phyloP scores from a whole-genome alignment of 1,140 invertebrate genomes.

The Goniozus legneri region DNA sequence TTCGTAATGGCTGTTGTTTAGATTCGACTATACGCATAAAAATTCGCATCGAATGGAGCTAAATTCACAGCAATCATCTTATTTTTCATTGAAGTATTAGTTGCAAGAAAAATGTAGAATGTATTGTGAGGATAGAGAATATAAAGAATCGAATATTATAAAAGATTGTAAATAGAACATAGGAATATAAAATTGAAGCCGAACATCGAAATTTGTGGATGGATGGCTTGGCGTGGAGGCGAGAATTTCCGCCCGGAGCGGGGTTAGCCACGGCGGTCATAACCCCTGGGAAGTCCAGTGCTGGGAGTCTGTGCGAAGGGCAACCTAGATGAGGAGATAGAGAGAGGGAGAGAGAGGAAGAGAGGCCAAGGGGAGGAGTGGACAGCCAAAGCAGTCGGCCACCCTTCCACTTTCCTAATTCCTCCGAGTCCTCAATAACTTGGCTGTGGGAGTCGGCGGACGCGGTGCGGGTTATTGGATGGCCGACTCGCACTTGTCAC shows the following conservation, averaged over 20 bases:
- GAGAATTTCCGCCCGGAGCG: too few relatives aligned
- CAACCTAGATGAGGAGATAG: neutral
- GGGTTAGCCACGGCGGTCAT: conserved; percentile 12
- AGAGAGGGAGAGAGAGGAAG: neutral
- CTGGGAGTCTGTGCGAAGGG: neutral
- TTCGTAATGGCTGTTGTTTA: too few relatives aligned
- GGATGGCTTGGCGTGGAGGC: too few relatives aligned
- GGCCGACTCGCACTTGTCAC: conserved; percentile 45
- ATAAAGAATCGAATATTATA: too few relatives aligned
- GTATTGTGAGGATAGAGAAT: too few relatives aligned
- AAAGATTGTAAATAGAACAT: too few relatives aligned
- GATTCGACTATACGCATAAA: too few relatives aligned
- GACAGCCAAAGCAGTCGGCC: too few relatives aligned
- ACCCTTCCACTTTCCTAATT: conserved; percentile 29
- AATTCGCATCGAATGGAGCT: too few relatives aligned
- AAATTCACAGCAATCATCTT: too few relatives aligned
- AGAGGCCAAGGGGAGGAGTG: conserved; percentile 6
- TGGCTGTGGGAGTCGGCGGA: conserved; percentile 16
- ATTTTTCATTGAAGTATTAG: neutral
- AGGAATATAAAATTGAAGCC: too few relatives aligned
- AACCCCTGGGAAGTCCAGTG: conserved; percentile 8
- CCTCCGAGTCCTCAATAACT: conserved; percentile 35
- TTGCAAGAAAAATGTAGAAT: neutral
- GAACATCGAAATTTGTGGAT: too few relatives aligned
- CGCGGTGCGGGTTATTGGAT: conserved; percentile 48